Evolutionary conservation across 1,140 invertebrate species (phyloP), one percentile per base, ranked within the genome.

Genomic region (Thaumatotibia leucotreta): DNA sequence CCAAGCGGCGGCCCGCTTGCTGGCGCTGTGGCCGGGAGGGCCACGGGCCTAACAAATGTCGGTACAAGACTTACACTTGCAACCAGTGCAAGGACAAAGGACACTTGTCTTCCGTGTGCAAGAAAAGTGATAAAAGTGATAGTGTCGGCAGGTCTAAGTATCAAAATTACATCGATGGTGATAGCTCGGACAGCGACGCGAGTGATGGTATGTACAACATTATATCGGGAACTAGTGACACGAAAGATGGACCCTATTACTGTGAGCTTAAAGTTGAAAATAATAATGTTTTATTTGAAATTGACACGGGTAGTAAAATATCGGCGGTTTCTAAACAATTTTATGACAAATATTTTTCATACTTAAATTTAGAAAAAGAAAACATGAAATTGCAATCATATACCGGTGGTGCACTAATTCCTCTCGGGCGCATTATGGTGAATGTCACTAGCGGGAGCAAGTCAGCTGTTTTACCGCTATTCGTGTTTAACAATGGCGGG

Each of bases 291-390:
- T 35, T 11, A 4, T 74, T 70, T 64, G 54, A 70, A 67, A 33
- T 68, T 9, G 72, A 68, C 20, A 70, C 68, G 11, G 72, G 69
- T 2, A 70, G 69, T 54, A 70, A 68, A 64, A 66, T 74, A 50
- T 67, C 73, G 29, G 67, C 65, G 2, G 54, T 71, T 29, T 62
- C 61, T 10, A 61, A 67, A 31, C 23, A 27, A 45, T 68, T 61
- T 45, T 67, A 69, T 67, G 62, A 68, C 45, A 61, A 63, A 39
- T 45, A 72, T 32, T 61, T 72, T 58, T 66, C 62, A 8, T 29
- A 66, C 10, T 61, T 66, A 33, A 39, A 61, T 17, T 49, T 74
- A 22, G 14, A 29, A 8, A 58, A 63, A 31, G 62, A 50, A 29
- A 17, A 66, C 11, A 50, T 65, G 20, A 66, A 24, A 54, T 68